Evolutionary conservation across 2,888 invertebrate genomes (phyloP).

Genomic region (Netelia melanura): DNA sequence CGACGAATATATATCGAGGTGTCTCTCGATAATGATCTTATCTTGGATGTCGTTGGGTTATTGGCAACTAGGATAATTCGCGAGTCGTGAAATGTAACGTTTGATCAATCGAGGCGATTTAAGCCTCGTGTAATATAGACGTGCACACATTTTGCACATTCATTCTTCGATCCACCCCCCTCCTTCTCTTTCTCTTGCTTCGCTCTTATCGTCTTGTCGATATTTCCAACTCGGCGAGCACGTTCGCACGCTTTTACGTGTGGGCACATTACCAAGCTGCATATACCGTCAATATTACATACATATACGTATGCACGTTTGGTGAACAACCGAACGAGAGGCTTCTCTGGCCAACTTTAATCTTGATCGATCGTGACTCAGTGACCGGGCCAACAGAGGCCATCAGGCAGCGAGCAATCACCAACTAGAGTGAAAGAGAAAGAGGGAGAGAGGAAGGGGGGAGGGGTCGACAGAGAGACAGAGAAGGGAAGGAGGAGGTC

Average conservation of each 20-base stretch:
- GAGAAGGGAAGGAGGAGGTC: not conserved
- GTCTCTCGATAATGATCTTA: not conserved
- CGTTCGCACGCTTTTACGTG: slow-evolving; percentile 38
- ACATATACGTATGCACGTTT: not conserved
- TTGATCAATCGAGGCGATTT: slow-evolving; percentile 53
- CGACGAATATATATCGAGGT: not conserved
- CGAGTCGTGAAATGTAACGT: slow-evolving; percentile 32
- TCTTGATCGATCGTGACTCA: slow-evolving; percentile 73
- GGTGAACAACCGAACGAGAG: slow-evolving; percentile 41
- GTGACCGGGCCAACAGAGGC: slow-evolving; percentile 51
- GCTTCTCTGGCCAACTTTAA: slow-evolving; percentile 66
- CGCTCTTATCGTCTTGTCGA: slow-evolving; percentile 39
- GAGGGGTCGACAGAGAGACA: not conserved
- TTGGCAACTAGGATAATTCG: slow-evolving; percentile 14
- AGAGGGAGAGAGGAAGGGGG: not conserved
- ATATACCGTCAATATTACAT: not conserved
- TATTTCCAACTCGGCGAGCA: slow-evolving; percentile 46
- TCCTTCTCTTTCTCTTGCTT: slow-evolving; percentile 1
- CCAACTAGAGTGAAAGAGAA: not conserved
- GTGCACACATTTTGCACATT: not conserved
- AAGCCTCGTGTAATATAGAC: slow-evolving; percentile 21
- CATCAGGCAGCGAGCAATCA: slow-evolving; percentile 11
- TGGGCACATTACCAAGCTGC: slow-evolving; percentile 12
- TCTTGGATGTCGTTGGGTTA: slow-evolving; percentile 7
- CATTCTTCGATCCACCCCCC: slow-evolving; percentile 2